Conservation (phyloP, 2,888 invertebrate species). For the Dynastes grantii region DNA sequence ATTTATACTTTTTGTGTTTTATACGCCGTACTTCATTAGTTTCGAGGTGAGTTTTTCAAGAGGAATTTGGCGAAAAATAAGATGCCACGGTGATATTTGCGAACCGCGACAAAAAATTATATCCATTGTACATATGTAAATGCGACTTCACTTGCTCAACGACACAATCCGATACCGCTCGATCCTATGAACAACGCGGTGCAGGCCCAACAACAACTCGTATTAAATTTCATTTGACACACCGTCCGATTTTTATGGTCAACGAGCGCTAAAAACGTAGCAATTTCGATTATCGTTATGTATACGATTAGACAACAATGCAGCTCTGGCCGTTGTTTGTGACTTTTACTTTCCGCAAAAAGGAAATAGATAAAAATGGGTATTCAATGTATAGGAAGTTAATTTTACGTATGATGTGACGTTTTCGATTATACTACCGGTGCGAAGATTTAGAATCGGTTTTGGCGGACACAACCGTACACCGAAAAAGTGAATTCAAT, state of each 20-base stretch:
- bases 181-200: background rate
- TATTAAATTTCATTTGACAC: constrained; percentile 31
- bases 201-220: background rate
- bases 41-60: background rate
- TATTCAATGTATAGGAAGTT: no score
- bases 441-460: no score
- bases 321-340: background rate
- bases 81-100: background rate
- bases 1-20: background rate
- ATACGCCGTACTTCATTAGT: background rate
- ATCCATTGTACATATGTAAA: background rate
- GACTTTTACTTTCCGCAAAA: background rate
- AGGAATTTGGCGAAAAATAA: background rate
- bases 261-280: background rate
- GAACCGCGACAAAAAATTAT: background rate
- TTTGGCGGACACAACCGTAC: no score
- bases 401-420: no score
- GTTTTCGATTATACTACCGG: no score
- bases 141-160: constrained; percentile 3
- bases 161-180: constrained; percentile 11
- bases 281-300: constrained; percentile 1
- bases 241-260: constrained; percentile 27
- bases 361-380: background rate
- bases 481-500: no score
- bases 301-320: background rate